Evolutionary conservation across 2,888 invertebrate genomes (phyloP).

Genomic region (Rhingia rostrata): DNA sequence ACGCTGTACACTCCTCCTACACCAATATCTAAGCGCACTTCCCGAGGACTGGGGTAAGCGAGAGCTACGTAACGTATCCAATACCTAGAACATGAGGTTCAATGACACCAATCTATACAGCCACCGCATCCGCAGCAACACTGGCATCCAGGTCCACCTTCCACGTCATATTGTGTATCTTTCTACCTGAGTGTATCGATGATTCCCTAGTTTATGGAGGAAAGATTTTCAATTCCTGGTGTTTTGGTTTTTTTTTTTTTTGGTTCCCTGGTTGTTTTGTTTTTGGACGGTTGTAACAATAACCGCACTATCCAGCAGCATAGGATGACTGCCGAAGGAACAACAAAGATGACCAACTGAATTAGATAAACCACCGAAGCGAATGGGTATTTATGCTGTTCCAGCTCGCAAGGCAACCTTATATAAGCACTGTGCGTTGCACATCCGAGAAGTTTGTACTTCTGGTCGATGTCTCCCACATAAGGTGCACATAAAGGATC

Average conservation of each 20-base stretch:
- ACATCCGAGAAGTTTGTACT: constrained; percentile 10
- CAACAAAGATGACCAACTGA: constrained; percentile 66
- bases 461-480: constrained; percentile 35
- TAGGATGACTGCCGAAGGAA: constrained; percentile 12
- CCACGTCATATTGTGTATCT: constrained; percentile 20
- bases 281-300: constrained; percentile 27
- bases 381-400: constrained; percentile 36
- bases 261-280: background rate
- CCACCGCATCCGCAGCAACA: background rate
- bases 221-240: constrained; percentile 55
- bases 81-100: constrained; percentile 40
- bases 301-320: constrained; percentile 33
- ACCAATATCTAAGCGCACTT: constrained; percentile 36
- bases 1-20: constrained; percentile 22
- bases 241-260: constrained; percentile 9
- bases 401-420: background rate
- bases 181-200: constrained; percentile 66
- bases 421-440: background rate
- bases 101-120: constrained; percentile 55
- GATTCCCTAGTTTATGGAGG: constrained; percentile 66
- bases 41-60: constrained; percentile 10
- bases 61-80: background rate
- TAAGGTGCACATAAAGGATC: constrained; percentile 16
- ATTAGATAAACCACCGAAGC: constrained; percentile 43
- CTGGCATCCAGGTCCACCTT: constrained; percentile 1